Evolutionary conservation across 1,140 invertebrate genomes (phyloP).

Genomic region (Zaprionus tsacasi): DNA sequence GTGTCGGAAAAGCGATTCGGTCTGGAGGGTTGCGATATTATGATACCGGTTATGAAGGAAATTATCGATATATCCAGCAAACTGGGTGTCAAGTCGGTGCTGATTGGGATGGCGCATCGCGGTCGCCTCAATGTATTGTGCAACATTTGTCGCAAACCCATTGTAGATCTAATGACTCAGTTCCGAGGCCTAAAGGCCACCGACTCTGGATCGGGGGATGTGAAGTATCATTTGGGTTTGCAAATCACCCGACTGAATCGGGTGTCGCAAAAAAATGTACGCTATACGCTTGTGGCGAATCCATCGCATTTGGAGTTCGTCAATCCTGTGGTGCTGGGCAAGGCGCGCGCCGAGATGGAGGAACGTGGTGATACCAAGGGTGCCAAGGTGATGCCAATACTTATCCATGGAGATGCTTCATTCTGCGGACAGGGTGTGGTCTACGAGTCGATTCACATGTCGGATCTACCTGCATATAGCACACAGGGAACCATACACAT

Average conservation of each 20-base stretch:
- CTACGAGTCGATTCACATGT: slow-evolving; percentile 95
- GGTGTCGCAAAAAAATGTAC: slow-evolving; percentile 92
- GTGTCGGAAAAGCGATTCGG: slow-evolving; percentile 96
- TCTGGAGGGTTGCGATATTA: slow-evolving; percentile 95
- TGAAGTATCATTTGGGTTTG: slow-evolving; percentile 97
- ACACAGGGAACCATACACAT: slow-evolving; percentile 95
- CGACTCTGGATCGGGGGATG: slow-evolving; percentile 94
- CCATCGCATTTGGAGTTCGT: slow-evolving; percentile 96
- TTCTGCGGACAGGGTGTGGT: slow-evolving; percentile 94
- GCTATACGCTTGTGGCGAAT: slow-evolving; percentile 93
- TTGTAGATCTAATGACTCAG: slow-evolving; percentile 94
- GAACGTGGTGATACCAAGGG: slow-evolving; percentile 91
- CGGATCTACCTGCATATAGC: slow-evolving; percentile 93
- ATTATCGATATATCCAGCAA: slow-evolving; percentile 93
- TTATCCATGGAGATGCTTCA: slow-evolving; percentile 96
- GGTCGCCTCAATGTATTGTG: slow-evolving; percentile 95
- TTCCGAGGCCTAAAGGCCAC: slow-evolving; percentile 91
- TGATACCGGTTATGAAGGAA: slow-evolving; percentile 94
- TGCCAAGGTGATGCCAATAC: slow-evolving; percentile 89
- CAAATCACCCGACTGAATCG: slow-evolving; percentile 92
- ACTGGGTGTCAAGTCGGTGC: slow-evolving; percentile 91
- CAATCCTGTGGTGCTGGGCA: slow-evolving; percentile 93
- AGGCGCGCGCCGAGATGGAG: slow-evolving; percentile 93
- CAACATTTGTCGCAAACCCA: slow-evolving; percentile 94
- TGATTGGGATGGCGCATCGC: slow-evolving; percentile 97